Conservation (phyloP, 2,888 invertebrate species). For the Apeira syringaria region DNA sequence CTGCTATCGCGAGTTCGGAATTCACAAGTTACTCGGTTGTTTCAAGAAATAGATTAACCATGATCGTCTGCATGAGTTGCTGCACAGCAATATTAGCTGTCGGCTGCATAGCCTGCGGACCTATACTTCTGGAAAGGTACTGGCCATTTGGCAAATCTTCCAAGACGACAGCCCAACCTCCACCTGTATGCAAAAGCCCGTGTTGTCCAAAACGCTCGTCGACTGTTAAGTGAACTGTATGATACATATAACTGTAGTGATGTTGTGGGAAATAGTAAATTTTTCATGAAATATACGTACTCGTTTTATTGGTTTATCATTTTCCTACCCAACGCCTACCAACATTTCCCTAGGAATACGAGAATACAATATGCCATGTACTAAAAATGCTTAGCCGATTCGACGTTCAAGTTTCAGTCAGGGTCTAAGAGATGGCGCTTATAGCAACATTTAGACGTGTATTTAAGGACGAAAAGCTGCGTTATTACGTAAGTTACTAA, state of each 20-base stretch:
- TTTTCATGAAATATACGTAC: neutral
- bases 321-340: too few species aligned
- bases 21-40: slow-evolving; percentile 59
- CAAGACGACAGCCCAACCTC: slow-evolving; percentile 1
- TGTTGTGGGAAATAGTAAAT: slow-evolving; percentile 12
- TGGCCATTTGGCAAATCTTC: slow-evolving; percentile 36
- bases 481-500: too few species aligned
- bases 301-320: too few species aligned
- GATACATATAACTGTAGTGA: neutral
- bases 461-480: too few species aligned
- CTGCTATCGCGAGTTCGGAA: slow-evolving; percentile 58
- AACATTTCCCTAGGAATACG: too few species aligned
- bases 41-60: slow-evolving; percentile 38
- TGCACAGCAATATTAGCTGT: slow-evolving; percentile 50
- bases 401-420: too few species aligned
- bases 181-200: slow-evolving; percentile 44
- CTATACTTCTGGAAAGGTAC: slow-evolving; percentile 48
- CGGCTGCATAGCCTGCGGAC: slow-evolving; percentile 52
- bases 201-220: slow-evolving; percentile 49
- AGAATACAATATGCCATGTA: too few species aligned
- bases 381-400: too few species aligned
- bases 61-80: slow-evolving; percentile 57
- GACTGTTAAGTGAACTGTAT: too few species aligned
- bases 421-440: too few species aligned
- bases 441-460: too few species aligned